Evolutionary conservation across 2,113 vertebrate genomes (phyloP).

Genomic region (Zosterops borbonicus): DNA sequence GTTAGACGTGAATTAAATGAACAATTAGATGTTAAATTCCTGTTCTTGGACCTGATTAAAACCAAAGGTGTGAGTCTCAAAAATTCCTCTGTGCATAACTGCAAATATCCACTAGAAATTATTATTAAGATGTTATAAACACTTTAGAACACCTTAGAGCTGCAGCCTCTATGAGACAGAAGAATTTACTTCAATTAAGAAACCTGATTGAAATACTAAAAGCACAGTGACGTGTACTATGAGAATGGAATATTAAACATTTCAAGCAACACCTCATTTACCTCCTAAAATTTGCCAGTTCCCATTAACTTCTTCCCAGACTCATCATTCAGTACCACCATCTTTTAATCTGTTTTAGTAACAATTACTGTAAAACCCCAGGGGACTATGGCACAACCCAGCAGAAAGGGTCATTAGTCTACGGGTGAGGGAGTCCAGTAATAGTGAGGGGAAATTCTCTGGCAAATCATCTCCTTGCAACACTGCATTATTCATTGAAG

Average conservation of each 20-base stretch:
- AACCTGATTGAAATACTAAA: background rate
- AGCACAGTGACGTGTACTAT: background rate
- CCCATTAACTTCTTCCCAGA: background rate
- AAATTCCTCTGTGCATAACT: background rate
- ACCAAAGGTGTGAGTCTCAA: background rate
- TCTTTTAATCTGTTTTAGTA: background rate
- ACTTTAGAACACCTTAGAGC: background rate
- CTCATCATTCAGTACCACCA: background rate
- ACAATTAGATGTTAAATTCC: background rate
- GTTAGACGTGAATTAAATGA: background rate
- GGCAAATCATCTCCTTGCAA: background rate
- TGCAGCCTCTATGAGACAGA: background rate
- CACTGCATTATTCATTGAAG: background rate
- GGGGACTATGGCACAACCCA: background rate
- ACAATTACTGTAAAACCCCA: background rate
- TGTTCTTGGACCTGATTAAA: background rate
- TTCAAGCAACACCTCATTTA: background rate
- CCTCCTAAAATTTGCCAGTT: background rate
- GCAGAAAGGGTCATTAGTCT: background rate
- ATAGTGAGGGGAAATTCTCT: background rate
- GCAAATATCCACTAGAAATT: background rate
- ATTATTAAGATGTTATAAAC: background rate
- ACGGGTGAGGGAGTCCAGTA: background rate
- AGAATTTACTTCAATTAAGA: background rate
- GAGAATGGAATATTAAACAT: background rate